Base-by-base conservation (phyloP, 2,797 vertebrate species). In the Molossus molossus region DNA sequence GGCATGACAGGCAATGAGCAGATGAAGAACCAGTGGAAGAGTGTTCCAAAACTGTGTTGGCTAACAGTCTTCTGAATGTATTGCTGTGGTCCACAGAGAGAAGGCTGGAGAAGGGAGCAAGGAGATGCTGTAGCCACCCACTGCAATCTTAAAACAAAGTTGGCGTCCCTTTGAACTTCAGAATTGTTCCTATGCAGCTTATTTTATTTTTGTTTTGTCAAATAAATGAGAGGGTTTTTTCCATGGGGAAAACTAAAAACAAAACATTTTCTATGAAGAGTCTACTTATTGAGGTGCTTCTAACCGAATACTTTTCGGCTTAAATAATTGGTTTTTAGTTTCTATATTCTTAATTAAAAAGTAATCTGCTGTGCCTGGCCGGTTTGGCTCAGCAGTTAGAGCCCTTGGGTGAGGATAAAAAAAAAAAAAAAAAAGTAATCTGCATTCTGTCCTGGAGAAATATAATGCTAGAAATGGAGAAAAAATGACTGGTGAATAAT, bases 291-390 rank as follows among this genome's bases (percentile, higher is more conserved):
- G 55, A 95, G 25, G 8, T 93, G 45, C 33, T 67, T 89, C 75
- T 86, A 91, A 81, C 1, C 79, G 27, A 90, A 17, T 37, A 77
- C 73, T 85, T 95, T 83, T 27, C 20, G 76, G 29, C 55, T 62
- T 87, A 83, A 87, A 76, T 96, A 81, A 70, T 12, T 79, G 17
- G 50, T 80, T 29, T 67, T 92, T 84, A 81, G n/a, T 53, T 67
- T 93, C 62, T 91, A 0, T 87, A 29, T 85, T 90, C 64, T 84
- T 93, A 72, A 58, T 86, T 94, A 50, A 77, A 91, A 88, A 77
- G 65, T 67, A 18, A 33, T 67, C 65, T 67, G n/a, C 48, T 33
- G 33, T 33, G 48, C 48, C 48, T 50, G 11, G 48, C 48, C 48
- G 11, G 48, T 50, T 50, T 50, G 48, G 48, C 48, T 50, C 48